Evolutionary conservation across 1,140 invertebrate genomes (phyloP).

Genomic region (Habropoda laboriosa): DNA sequence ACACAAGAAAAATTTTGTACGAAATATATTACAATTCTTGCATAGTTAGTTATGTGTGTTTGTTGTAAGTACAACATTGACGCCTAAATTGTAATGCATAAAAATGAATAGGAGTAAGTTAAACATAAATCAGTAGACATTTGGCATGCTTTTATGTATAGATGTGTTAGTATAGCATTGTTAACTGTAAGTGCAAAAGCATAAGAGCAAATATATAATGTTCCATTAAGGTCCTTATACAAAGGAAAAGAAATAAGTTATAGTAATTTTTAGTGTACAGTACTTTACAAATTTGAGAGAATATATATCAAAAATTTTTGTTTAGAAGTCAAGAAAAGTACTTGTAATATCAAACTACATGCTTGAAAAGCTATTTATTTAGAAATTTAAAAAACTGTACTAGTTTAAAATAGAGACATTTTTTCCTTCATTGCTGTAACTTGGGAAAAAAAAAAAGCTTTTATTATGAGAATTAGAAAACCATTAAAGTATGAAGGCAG

Average conservation of each 20-base stretch:
- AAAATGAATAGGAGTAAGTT: background rate
- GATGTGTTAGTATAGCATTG: constrained; percentile 48
- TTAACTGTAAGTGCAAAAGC: constrained; percentile 44
- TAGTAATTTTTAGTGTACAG: background rate
- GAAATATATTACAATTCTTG: background rate
- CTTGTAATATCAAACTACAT: background rate
- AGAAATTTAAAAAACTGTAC: background rate
- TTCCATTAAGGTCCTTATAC: background rate
- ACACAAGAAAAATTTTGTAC: background rate
- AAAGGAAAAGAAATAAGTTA: background rate
- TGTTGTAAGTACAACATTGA: background rate
- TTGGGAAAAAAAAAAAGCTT: background rate
- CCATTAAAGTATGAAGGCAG: background rate
- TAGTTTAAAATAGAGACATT: too few relatives aligned
- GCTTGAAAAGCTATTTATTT: background rate
- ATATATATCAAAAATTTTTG: background rate
- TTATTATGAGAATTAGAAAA: background rate
- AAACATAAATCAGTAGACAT: background rate
- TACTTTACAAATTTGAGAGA: background rate
- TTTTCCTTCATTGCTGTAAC: background rate
- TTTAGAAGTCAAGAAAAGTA: background rate
- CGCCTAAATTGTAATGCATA: background rate
- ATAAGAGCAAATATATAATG: constrained; percentile 25
- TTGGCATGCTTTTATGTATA: constrained; percentile 30
- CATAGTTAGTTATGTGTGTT: constrained; percentile 10